Conservation (phyloP, 1,140 invertebrate genomes). For the Agrilus planipennis region DNA sequence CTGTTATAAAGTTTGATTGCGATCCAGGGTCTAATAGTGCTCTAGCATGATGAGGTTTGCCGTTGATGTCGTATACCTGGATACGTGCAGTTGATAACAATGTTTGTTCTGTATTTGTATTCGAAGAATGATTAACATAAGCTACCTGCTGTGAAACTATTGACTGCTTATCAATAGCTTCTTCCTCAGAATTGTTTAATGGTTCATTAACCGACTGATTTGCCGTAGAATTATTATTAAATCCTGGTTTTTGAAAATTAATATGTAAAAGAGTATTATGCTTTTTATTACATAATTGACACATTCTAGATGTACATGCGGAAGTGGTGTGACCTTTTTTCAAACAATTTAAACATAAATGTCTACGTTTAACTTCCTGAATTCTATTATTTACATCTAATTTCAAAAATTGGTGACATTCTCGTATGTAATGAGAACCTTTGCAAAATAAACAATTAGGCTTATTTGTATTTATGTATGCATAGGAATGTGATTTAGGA, state of each 20-base stretch:
- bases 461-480: neutral
- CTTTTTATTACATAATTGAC: neutral
- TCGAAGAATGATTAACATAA: too few relatives aligned
- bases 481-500: neutral
- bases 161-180: too few relatives aligned
- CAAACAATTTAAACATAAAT: conserved; percentile 4
- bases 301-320: neutral
- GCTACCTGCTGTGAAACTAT: too few relatives aligned
- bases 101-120: too few relatives aligned
- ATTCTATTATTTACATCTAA: neutral
- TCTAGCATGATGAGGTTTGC: neutral
- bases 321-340: neutral
- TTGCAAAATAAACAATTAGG: neutral
- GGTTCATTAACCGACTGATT: too few relatives aligned
- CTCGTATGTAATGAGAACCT: neutral
- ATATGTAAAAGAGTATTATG: conserved; percentile 2
- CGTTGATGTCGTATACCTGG: neutral
- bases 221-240: too few relatives aligned
- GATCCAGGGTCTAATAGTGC: conserved; percentile 1
- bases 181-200: too few relatives aligned
- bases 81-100: conserved; percentile 5
- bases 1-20: conserved; percentile 1
- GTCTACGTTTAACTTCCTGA: neutral
- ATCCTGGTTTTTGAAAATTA: too few relatives aligned
- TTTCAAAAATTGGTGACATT: neutral